Base-by-base conservation (phyloP, 2,113 vertebrate species). In the Haemorhous mexicanus region DNA sequence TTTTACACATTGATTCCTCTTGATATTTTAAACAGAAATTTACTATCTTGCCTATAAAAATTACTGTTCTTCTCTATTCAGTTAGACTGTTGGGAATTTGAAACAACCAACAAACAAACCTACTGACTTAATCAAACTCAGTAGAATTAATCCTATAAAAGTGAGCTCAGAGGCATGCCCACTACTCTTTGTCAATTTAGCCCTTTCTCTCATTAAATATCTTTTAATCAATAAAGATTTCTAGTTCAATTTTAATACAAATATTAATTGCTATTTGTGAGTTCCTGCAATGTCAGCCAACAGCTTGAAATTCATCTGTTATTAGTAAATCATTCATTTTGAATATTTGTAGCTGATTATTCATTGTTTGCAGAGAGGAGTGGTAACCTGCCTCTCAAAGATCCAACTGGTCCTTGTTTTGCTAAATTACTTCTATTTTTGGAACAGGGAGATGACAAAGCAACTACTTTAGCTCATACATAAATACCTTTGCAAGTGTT, bases 271-370 rank as follows among this genome's bases (percentile, higher is more conserved):
- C 23, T 74, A 43, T 79, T 90, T 72, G 22, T 41, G 58, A 73
- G 32, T 55, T 92, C 53, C 80, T 76, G 55, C 43, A 83, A 66
- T 69, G 70, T 90, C 70, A 88, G 68, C 50, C n/a, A 90, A 58
- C 26, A 80, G 39, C 66, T 39, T 77, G 26, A 66, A 93, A 88
- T 66, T 53, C 2, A 53, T 85, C 44, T 73, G 23, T 64, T 64
- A 73, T 76, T 89, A 66, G 56, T 46, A 91, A 87, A 79, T 93
- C 8, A 44, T 72, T 81, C 1, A 39, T 84, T 94, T 88, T 83
- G 10, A 55, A 26, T 92, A 73, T 90, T 88, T 88, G 41, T 76
- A 24, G 23, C n/a, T 90, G 85, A 76, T 96, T 83, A 91, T 93
- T 92, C 46, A 52, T 80, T 94, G 53, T 91, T 78, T 87, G 62